Base-by-base conservation (phyloP, 2,113 vertebrate species). In the Montifringilla adamsi region DNA sequence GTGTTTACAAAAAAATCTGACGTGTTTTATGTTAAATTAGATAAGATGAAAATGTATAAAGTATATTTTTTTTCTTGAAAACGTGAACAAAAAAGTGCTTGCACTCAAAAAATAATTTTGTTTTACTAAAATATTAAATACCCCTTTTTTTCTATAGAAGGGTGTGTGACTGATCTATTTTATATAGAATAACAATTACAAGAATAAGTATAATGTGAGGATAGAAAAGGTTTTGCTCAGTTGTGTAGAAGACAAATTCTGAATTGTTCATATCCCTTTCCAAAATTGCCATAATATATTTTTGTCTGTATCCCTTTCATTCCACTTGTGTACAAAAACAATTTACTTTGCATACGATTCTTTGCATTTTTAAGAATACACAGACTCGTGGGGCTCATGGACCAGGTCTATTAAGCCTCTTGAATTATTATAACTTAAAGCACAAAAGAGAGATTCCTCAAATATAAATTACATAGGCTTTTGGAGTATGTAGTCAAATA, bases 61-160 rank as follows among this genome's bases (percentile, higher is more conserved):
- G 19, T 69, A 30, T 30, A 75, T 41, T 43, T 0, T 56, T 77
- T 67, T 81, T 13, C 8, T 44, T 53, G 49, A 11, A 26, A 69
- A 3, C 3, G 49, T 69, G 30, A 63, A 66, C 13, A 63, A 88
- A 87, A 73, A 31, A 13, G 2, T 37, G 1, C 8, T 15, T 46
- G 7, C 52, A 6, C 4, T 50, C 28, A 76, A 24, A 7, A 58
- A 59, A 31, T 35, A 23, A 62, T 26, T 43, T 64, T 11, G 10
- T 7, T 50, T 75, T 41, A 33, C 17, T 26, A 78, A 87, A 84
- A 80, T 35, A 23, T 5, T 30, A 18, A 24, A n/a, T 52, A 27
- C 3, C 0, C 0, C 0, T 4, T 28, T 13, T 68, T 77, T 39
- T 30, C 31, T 4, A 22, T 14, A 58, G 13, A 88, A 30, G 4